Evolutionary conservation across 2,797 vertebrate species (phyloP), one percentile per base, ranked within the genome.

Genomic region (Arctocebus calabarensis): DNA sequence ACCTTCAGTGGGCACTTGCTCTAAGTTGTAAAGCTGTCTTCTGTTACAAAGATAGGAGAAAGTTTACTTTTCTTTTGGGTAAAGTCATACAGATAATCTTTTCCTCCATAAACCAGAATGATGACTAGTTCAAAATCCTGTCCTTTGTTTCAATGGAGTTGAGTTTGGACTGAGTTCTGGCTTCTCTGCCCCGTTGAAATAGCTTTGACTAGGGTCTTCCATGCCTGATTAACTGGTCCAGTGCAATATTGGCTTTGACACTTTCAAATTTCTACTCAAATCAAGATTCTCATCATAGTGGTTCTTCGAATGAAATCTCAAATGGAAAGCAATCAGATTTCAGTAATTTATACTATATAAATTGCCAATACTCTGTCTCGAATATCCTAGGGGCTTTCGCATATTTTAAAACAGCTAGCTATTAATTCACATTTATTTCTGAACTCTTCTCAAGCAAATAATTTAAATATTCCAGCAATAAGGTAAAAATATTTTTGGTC

Each of bases 351-450:
- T 55, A 43, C n/a, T 66, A 43, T 13, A 59, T 70, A 48, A 66
- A 61, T 93, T 20, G 45, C 40, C n/a, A 37, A 32, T 32, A 55
- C 22, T 37, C 45, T 86, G 37, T 71, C 11, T 48, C 62, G 19
- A 74, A 48, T 23, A 20, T 84, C 32, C 29, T 61, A 62, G 16
- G 14, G 10, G 5, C n/a, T 74, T 68, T 27, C 32, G 16, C 7
- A 45, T 83, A 48, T 74, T 43, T 74, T 66, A 37, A 68, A 94
- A 88, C 25, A 94, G 91, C 12, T 32, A 84, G 37, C 20, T 92
- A 34, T n/a, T 57, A 89, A 91, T 66, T 57, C 40, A 84, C 57
- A 66, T 45, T 32, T 25, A 68, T 86, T 91, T 89, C 48, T 83
- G 40, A 95, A 12, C 22, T 85, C 17, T 59, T 57, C 61, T 64